Evolutionary conservation across 2,888 invertebrate species (phyloP).

Genomic region (Drosophila mulleri): DNA sequence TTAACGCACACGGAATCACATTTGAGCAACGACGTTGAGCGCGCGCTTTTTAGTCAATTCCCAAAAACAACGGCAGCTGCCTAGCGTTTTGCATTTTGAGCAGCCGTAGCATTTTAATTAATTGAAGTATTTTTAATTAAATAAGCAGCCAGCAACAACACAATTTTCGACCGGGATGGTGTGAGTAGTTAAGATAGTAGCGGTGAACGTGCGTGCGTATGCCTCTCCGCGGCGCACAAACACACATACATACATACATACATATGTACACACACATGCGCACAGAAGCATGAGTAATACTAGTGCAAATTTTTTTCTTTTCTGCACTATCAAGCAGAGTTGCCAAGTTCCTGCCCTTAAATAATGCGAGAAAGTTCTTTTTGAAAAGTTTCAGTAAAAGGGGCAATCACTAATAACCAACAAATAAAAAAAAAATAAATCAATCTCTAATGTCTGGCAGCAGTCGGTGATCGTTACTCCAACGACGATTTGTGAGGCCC

Average conservation of each 20-base stretch:
- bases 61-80: constrained; percentile 40
- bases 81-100: constrained; percentile 50
- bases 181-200: constrained; percentile 50
- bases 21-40: constrained; percentile 27
- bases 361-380: constrained; percentile 21
- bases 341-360: constrained; percentile 53
- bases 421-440: constrained; percentile 7
- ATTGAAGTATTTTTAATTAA: constrained; percentile 80
- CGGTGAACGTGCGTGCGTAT: constrained; percentile 55
- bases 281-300: constrained; percentile 70
- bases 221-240: constrained; percentile 34
- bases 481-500: constrained; percentile 22
- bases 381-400: background rate
- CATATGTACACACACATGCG: constrained; percentile 58
- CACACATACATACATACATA: constrained; percentile 37
- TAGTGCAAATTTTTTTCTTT: constrained; percentile 51
- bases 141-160: constrained; percentile 64
- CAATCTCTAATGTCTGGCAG: background rate
- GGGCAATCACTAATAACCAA: constrained; percentile 23
- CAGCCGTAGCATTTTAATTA: constrained; percentile 65
- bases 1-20: constrained; percentile 59
- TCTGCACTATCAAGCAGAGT: constrained; percentile 63
- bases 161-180: constrained; percentile 47
- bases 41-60: constrained; percentile 70
- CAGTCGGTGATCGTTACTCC: background rate